These are phyloP conservation scores for Chlorops oryzae DNA, from an alignment of 1,140 invertebrate genomes.

Conservation along the genomic window DNA sequence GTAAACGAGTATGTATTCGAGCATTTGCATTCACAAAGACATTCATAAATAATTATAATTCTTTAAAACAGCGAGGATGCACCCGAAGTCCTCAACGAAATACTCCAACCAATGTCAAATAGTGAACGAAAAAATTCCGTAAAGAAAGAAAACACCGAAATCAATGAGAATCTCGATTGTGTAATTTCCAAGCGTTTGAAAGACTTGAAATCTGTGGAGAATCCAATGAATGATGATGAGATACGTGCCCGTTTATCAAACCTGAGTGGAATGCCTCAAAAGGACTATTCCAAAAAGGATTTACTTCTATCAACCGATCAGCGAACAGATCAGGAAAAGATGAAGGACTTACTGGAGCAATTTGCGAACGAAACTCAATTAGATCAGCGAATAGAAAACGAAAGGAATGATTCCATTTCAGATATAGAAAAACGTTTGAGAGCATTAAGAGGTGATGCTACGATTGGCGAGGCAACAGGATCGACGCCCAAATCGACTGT, in stretches of 20 bases:
- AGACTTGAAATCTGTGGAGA: constrained; percentile 51
- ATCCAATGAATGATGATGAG: constrained; percentile 41
- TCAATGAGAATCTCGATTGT: constrained; percentile 44
- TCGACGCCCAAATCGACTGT: background rate
- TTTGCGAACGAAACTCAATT: constrained; percentile 55
- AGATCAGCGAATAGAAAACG: constrained; percentile 46
- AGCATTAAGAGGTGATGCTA: constrained; percentile 42
- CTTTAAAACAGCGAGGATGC: constrained; percentile 19
- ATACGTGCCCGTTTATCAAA: constrained; percentile 53
- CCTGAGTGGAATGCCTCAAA: constrained; percentile 51
- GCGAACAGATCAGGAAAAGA: constrained; percentile 57
- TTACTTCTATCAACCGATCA: constrained; percentile 44
- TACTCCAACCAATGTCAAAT: no score
- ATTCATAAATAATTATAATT: background rate
- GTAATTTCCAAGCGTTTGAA: constrained; percentile 55
- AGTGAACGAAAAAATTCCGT: no score
- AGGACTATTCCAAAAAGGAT: constrained; percentile 38
- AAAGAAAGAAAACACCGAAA: constrained; percentile 18
- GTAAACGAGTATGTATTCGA: constrained; percentile 1
- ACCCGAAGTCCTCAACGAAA: no score
- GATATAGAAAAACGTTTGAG: constrained; percentile 51
- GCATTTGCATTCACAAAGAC: background rate
- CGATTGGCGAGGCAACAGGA: constrained; percentile 16
- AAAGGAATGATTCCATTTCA: constrained; percentile 49
- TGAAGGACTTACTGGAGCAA: constrained; percentile 56